Base-by-base conservation (phyloP, 92 coral and sea anemone species). In the Pocillopora meandrina region DNA sequence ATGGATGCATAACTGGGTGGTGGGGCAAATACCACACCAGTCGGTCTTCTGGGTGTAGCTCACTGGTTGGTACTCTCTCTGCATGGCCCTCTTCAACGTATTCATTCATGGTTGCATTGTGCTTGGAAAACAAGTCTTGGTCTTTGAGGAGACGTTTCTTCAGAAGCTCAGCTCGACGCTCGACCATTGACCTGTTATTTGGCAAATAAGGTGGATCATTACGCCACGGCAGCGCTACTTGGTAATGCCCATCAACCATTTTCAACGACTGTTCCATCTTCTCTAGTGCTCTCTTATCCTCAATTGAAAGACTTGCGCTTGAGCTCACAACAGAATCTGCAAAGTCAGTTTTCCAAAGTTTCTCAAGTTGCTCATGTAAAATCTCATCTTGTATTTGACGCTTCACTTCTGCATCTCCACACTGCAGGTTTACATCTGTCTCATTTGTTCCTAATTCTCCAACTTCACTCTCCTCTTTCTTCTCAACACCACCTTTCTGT, bases 41-140 rank as follows among this genome's bases (percentile, higher is more conserved):
- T 75, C 64, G 19, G 57, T 81, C 87, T 2, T 33, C 49, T 12
- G 55, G 58, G 52, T 74, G 15, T 12, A 90, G 78, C 74, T 87
- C 84, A n/a, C 78, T 74, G 0, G 13, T 36, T 0, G 90, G 91
- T 66, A 88, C 87, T 59, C 61, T 91, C 74, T 84, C 85, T 62
- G 92, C 90, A 63, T 91, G 89, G 5, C 94, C 94, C 34, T 91
- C 20, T 18, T 77, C 82, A 61, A 88, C 76, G 56, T 88, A 88
- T 36, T 91, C 89, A 77, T 21, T 20, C 85, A 85, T 76, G 10
- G 92, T 76, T 16, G 83, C 71, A 19, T 75, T 80, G 85, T 92
- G 83, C 69, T 89, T 89, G 18, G 47, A 65, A 47, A 72, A 77
- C 80, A 89, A 70, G 9, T 73, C 80, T 75, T 75, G n/a, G 23